These are phyloP conservation scores for Agrypnus murinus DNA, from an alignment of 2,888 invertebrate species.

Conservation along the genomic window DNA sequence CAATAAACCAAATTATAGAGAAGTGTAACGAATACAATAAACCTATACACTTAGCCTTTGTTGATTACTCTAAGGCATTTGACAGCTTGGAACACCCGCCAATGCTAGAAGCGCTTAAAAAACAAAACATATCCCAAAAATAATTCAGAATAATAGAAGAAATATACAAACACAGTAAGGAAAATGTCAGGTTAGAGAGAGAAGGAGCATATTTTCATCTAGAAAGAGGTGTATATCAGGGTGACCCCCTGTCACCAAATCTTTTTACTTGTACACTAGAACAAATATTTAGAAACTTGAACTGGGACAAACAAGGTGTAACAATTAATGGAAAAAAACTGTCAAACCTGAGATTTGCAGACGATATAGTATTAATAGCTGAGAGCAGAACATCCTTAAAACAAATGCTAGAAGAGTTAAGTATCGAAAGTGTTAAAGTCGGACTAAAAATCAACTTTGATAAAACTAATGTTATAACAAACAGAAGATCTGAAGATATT, in stretches of 20 bases:
- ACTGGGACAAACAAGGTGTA: background rate
- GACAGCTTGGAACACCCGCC: background rate
- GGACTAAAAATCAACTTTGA: too few species aligned
- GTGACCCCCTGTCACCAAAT: too few species aligned
- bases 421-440: too few species aligned
- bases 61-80: conserved; percentile 1
- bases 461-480: too few species aligned
- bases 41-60: conserved; percentile 3
- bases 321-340: background rate
- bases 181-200: background rate
- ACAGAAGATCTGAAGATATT: background rate
- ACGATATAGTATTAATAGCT: background rate
- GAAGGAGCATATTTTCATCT: background rate
- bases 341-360: conserved; percentile 3
- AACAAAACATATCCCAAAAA: background rate
- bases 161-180: background rate
- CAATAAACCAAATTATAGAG: background rate
- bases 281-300: background rate
- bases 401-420: too few species aligned
- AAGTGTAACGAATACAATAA: background rate
- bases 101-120: background rate
- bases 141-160: background rate
- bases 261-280: too few species aligned
- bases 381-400: too few species aligned
- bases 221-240: background rate